Evolutionary conservation across 2,888 invertebrate genomes (phyloP).

Genomic region (Heliconius sara): DNA sequence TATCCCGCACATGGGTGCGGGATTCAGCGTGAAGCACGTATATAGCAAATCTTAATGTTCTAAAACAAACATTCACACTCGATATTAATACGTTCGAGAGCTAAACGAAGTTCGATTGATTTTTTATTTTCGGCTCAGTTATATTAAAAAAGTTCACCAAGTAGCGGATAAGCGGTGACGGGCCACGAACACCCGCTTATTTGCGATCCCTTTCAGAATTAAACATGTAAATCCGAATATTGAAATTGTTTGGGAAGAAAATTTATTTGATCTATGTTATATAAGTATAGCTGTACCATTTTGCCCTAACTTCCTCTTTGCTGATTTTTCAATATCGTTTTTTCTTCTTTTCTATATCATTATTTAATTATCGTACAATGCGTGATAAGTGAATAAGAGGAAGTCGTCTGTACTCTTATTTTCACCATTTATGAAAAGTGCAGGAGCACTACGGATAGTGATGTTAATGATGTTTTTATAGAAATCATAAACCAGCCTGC

Average conservation of each 20-base stretch:
- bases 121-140: constrained; percentile 50
- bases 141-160: constrained; percentile 54
- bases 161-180: constrained; percentile 48
- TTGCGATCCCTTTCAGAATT: constrained; percentile 38
- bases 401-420: too few species aligned
- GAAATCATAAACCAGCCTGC: too few species aligned
- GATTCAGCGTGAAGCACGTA: too few species aligned
- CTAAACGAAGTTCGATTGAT: constrained; percentile 46
- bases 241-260: constrained; percentile 37
- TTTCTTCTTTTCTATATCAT: too few species aligned
- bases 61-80: constrained; percentile 39
- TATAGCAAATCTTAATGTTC: background rate
- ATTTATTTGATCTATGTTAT: constrained; percentile 16
- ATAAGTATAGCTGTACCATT: background rate
- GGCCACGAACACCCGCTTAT: constrained; percentile 35
- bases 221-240: constrained; percentile 42
- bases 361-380: too few species aligned
- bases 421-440: too few species aligned
- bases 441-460: too few species aligned
- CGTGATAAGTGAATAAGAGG: too few species aligned
- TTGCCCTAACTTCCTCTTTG: background rate
- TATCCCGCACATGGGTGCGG: background rate
- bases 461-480: too few species aligned
- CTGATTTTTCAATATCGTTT: background rate
- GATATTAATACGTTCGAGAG: constrained; percentile 29